phyloP scores from a whole-genome alignment of 1,140 invertebrate genomes.

The Lamellibrachia luymesi region DNA sequence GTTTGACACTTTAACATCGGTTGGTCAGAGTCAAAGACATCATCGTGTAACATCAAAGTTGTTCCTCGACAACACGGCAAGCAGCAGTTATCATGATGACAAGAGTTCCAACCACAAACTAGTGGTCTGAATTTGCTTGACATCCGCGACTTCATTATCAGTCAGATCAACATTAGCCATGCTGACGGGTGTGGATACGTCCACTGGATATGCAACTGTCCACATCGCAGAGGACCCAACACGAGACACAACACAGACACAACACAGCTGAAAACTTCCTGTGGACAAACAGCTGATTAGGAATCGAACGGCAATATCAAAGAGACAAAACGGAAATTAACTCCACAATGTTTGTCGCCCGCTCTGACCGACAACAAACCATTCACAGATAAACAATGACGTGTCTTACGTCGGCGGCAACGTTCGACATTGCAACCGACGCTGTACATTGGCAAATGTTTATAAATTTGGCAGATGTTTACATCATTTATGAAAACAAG shows the following conservation, averaged over 20 bases:
- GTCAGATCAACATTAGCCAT: background rate
- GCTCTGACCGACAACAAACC: background rate
- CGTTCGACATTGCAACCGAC: background rate
- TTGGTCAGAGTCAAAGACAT: background rate
- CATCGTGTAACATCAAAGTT: background rate
- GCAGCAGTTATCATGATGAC: background rate
- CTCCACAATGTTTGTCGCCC: background rate
- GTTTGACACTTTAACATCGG: background rate
- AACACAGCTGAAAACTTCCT: background rate
- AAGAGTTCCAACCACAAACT: background rate
- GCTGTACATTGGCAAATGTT: background rate
- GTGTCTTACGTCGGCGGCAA: background rate
- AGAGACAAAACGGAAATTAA: background rate
- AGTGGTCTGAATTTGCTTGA: background rate
- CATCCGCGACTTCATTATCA: background rate
- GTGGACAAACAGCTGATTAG: background rate
- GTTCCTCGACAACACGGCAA: background rate
- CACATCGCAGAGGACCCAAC: background rate
- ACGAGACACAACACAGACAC: background rate
- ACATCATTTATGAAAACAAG: background rate
- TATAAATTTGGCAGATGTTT: background rate
- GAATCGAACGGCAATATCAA: background rate
- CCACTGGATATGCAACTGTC: background rate
- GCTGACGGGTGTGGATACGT: background rate
- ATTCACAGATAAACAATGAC: background rate